These are phyloP conservation scores for Daubentonia madagascariensis DNA, from an alignment of 2,113 vertebrate genomes.

Conservation along the genomic window DNA sequence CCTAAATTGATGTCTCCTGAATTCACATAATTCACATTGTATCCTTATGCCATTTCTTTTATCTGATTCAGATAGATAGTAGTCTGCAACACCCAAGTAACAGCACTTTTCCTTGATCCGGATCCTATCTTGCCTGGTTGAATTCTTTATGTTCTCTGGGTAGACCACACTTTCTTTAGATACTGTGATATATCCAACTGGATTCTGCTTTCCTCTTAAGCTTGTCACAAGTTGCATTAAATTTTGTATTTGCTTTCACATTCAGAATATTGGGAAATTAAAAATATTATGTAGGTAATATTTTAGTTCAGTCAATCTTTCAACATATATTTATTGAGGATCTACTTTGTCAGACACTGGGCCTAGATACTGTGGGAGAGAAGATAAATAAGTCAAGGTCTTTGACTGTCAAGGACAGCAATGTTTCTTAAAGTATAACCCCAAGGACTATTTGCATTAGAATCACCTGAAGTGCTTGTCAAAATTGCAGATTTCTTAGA, in stretches of 20 bases:
- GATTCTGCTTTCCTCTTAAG: background rate
- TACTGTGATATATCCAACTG: background rate
- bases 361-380: background rate
- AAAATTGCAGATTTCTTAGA: constrained; percentile 1
- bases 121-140: background rate
- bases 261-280: background rate
- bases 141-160: background rate
- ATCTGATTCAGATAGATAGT: background rate
- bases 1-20: background rate
- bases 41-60: background rate
- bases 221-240: background rate
- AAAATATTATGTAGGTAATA: background rate
- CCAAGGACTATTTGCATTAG: background rate
- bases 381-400: background rate
- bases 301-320: background rate
- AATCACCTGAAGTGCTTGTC: background rate
- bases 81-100: background rate
- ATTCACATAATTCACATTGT: background rate
- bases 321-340: background rate
- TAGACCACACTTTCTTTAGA: background rate
- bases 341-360: background rate
- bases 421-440: background rate
- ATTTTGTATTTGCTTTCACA: constrained; percentile 24
- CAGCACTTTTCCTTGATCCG: background rate
- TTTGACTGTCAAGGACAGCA: background rate